Base-by-base conservation (phyloP, 2,888 invertebrate genomes). In the Plagiodera versicolora region DNA sequence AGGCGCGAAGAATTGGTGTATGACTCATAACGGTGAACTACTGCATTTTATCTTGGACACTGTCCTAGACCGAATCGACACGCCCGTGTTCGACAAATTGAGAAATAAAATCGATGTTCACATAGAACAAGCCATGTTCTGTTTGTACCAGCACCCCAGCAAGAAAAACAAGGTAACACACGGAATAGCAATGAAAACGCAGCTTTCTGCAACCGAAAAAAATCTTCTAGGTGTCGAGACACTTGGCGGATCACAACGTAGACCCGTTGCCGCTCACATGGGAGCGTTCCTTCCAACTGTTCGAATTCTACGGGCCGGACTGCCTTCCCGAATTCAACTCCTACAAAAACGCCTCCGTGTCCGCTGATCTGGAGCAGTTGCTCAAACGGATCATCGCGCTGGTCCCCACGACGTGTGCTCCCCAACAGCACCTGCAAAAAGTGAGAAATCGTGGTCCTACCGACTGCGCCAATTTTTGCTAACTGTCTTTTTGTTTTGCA, bases 61-160 rank as follows among this genome's bases (percentile, higher is more conserved):
- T 1, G 83, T 93, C 39, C 83, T 89, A n/a, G 88, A 90, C 28
- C 82, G 88, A 63, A 74, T 91, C 44, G 83, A 87, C 60, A 86
- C 88, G 0, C 88, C 89, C 16, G 83, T 86, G 6, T 84, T 89
- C 50, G 85, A 86, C 17, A 81, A 83, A 48, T 83, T 85, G 24
- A 82, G 88, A 48, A 88, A 89, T 71, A 88, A 89, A 74, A 84
- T 94, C 1, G 86, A 86, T 61, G 89, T 90, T 69, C 87, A 90
- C 68, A 83, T 95, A 74, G 96, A 96, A 74, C 96, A 97, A 80
- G 86, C 89, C 63, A 84, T 90, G 61, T 95, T 87, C 78, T 97
- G 97, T 77, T 81, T 97, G 1, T 96, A 91, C 77, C 89, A 90
- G 1, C 91, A 92, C 80, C 92, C 92, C 0, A 87, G 85, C 60